These are phyloP conservation scores for Platycheirus albimanus DNA, from an alignment of 2,888 invertebrate genomes.

Conservation along the genomic window DNA sequence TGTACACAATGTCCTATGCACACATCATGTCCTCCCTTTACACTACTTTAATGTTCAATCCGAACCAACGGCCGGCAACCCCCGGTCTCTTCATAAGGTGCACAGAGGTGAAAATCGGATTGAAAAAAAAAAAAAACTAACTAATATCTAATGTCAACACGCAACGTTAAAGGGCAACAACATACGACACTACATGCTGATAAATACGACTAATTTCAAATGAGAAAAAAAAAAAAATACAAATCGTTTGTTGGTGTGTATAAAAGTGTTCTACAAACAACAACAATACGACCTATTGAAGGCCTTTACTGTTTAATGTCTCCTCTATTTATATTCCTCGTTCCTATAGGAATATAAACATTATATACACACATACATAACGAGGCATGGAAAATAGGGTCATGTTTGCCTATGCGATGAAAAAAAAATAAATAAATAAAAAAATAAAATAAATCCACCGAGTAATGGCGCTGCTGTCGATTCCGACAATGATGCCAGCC, in stretches of 20 bases:
- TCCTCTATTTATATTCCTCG: neutral
- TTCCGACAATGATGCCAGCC: neutral
- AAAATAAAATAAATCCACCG: constrained; percentile 62
- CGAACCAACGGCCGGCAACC: too few species aligned
- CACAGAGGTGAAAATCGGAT: constrained; percentile 51
- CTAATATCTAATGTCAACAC: constrained; percentile 71
- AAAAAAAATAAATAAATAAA: too few species aligned
- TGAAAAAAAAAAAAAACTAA: constrained; percentile 36
- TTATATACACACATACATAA: constrained; percentile 4
- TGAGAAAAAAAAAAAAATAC: constrained; percentile 6
- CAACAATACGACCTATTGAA: constrained; percentile 38
- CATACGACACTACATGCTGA: constrained; percentile 34
- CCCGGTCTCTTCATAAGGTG: neutral
- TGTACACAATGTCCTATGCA: constrained; percentile 60
- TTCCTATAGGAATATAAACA: neutral
- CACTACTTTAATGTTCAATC: constrained; percentile 20
- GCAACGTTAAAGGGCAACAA: constrained; percentile 54
- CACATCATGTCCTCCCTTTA: constrained; percentile 42
- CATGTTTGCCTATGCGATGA: constrained; percentile 58
- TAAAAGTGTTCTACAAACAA: constrained; percentile 20
- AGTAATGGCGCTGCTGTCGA: constrained; percentile 28
- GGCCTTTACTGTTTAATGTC: constrained; percentile 29
- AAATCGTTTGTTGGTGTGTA: neutral
- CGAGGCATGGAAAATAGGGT: constrained; percentile 40
- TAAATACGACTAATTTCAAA: constrained; percentile 27